These are phyloP conservation scores for Gryllus longicercus DNA, from an alignment of 2,888 invertebrate genomes.

Conservation along the genomic window DNA sequence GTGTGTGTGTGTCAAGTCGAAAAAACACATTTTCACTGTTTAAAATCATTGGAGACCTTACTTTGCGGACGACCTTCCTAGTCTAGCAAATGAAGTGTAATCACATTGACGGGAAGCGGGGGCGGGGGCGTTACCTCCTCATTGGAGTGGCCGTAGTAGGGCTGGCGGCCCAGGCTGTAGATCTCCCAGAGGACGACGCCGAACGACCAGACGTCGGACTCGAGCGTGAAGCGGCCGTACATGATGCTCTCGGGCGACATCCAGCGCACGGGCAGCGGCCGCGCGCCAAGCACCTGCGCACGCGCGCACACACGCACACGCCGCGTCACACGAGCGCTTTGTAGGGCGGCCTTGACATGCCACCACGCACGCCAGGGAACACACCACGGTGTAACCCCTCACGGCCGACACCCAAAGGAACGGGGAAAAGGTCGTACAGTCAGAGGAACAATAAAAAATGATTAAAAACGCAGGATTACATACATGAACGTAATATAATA, in stretches of 20 bases:
- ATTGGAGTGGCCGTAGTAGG: slow-evolving; percentile 86
- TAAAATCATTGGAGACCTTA: not conserved
- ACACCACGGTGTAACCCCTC: no score
- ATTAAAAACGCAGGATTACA: no score
- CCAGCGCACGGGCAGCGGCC: slow-evolving; percentile 88
- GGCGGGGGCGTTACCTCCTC: slow-evolving; percentile 58
- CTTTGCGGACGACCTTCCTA: not conserved
- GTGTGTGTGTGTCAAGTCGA: not conserved
- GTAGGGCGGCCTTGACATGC: no score
- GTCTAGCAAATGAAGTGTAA: not conserved
- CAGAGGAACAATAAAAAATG: no score
- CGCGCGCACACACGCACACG: no score
- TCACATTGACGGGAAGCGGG: not conserved
- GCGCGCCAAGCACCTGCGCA: slow-evolving; percentile 65
- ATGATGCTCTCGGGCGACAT: slow-evolving; percentile 92
- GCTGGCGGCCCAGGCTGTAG: slow-evolving; percentile 87
- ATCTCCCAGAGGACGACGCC: slow-evolving; percentile 94
- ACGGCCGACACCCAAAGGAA: no score
- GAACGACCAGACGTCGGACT: slow-evolving; percentile 91
- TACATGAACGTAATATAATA: no score
- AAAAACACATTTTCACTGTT: not conserved
- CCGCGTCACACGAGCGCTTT: no score
- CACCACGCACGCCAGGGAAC: no score
- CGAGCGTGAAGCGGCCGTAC: slow-evolving; percentile 83
- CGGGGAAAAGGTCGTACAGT: no score